A percentile compares a stretch with the other conserved stretches of the same genome.
Evolutionary conservation across 2,888 invertebrate species (phyloP).

Genomic region (Ctena decussata): DNA sequence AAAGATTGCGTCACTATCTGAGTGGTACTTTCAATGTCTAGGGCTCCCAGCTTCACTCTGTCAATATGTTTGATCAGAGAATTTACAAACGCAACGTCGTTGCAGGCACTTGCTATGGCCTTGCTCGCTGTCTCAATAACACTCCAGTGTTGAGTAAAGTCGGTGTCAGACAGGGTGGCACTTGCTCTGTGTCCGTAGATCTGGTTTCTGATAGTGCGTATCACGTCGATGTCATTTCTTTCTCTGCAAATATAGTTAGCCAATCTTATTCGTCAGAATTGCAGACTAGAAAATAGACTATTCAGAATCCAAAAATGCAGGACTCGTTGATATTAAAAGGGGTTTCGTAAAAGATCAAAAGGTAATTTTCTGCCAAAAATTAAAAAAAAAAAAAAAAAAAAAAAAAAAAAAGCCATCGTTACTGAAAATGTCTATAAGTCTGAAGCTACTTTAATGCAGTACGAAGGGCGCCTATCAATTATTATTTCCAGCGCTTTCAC

Average conservation of each 20-base stretch:
- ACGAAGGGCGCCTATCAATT: no score
- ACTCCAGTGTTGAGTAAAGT: not conserved
- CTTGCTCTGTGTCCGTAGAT: slow-evolving; percentile 12
- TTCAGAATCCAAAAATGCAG: no score
- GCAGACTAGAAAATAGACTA: no score
- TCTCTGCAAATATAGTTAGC: slow-evolving; percentile 8
- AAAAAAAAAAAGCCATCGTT: no score
- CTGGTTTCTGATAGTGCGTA: not conserved
- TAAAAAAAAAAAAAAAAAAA: no score
- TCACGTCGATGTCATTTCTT: not conserved
- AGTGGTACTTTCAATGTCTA: not conserved
- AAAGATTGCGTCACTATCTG: not conserved
- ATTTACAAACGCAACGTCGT: not conserved
- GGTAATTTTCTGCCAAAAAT: no score
- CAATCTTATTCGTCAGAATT: no score
- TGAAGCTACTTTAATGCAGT: no score
- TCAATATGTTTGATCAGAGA: not conserved
- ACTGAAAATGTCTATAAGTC: no score
- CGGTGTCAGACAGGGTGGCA: not conserved
- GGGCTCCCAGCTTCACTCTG: not conserved
- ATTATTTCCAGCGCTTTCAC: no score
- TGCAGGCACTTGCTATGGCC: not conserved
- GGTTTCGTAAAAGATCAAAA: no score
- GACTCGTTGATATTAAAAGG: no score
- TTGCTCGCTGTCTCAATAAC: not conserved